Evolutionary conservation across 2,888 invertebrate genomes (phyloP).

Genomic region (Dicyrtomina minuta): DNA sequence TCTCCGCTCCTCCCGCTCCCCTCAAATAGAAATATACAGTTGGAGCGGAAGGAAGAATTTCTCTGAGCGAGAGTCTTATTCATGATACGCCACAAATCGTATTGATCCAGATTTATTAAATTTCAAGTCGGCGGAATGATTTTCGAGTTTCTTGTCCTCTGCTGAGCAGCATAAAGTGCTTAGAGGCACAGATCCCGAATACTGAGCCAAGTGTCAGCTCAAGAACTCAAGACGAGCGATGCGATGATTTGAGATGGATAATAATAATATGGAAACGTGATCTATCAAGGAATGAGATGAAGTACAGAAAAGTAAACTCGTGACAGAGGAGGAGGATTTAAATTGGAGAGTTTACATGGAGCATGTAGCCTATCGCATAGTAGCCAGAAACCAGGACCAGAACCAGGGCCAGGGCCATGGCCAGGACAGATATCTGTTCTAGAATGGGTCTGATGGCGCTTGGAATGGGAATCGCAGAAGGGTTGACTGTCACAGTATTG

Average conservation of each 20-base stretch:
- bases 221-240: background rate
- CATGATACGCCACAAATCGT: too few species aligned
- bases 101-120: background rate
- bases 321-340: background rate
- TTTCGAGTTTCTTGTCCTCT: background rate
- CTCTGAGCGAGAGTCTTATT: too few species aligned
- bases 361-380: background rate
- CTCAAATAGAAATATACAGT: too few species aligned
- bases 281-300: conserved; percentile 20
- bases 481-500: background rate
- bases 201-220: background rate
- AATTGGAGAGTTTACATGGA: too few species aligned
- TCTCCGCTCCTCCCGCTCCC: too few species aligned
- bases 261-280: conserved; percentile 3
- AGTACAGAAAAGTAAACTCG: too few species aligned
- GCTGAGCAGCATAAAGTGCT: too few species aligned
- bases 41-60: too few species aligned
- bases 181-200: background rate
- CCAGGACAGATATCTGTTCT: too few species aligned
- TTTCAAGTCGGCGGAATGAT: background rate
- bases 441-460: background rate
- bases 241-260: background rate
- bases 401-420: too few species aligned
- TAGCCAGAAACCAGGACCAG: conserved; percentile 2
- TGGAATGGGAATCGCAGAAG: too few species aligned